phyloP scores from a whole-genome alignment of 1,140 invertebrate genomes.

The Pentalonia nigronervosa region DNA sequence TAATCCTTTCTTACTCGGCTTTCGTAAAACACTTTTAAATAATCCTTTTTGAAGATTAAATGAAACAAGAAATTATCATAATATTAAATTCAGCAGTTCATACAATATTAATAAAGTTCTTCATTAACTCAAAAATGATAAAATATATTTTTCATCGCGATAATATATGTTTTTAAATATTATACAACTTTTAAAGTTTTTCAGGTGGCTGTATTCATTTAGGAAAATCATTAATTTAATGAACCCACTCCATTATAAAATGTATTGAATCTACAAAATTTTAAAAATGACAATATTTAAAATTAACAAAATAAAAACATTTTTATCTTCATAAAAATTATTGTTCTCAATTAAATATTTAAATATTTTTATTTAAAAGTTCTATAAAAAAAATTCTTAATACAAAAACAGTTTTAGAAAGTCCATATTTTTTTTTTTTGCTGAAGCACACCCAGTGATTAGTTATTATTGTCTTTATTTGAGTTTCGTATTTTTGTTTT shows the following conservation, averaged over 20 bases:
- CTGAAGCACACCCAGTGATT: too few relatives aligned
- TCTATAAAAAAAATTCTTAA: too few relatives aligned
- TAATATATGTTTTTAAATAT: background rate
- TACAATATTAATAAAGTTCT: background rate
- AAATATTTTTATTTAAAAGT: too few relatives aligned
- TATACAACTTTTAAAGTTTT: background rate
- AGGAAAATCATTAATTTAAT: background rate
- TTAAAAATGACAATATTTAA: background rate
- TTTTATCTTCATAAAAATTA: background rate
- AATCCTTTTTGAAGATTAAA: slow-evolving; percentile 35
- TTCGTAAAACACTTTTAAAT: background rate
- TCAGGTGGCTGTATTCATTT: background rate
- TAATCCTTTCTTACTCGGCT: slow-evolving; percentile 4
- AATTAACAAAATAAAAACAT: background rate
- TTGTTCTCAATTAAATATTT: background rate
- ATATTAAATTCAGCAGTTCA: background rate
- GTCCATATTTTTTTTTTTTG: too few relatives aligned
- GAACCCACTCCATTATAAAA: background rate
- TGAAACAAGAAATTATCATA: background rate
- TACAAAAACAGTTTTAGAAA: too few relatives aligned
- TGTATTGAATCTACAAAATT: background rate
- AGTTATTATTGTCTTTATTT: too few relatives aligned
- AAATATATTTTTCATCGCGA: background rate
- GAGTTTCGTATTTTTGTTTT: too few relatives aligned
- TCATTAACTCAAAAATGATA: background rate